These are phyloP conservation scores for Neodiprion pinetum DNA, from an alignment of 1,140 invertebrate genomes.

Conservation along the genomic window DNA sequence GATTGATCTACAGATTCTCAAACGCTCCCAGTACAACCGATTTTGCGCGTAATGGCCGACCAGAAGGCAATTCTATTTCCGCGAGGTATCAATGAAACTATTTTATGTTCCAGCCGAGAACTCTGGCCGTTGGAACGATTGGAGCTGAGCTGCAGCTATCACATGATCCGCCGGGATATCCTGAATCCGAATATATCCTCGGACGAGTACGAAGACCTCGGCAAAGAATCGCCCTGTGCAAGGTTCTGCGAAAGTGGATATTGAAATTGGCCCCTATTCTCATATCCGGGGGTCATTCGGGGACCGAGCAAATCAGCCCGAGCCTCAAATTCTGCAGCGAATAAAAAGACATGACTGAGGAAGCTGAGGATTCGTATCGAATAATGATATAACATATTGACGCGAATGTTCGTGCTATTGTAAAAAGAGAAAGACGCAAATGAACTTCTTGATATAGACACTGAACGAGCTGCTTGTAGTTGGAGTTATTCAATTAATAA, in stretches of 20 bases:
- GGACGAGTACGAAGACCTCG: not conserved
- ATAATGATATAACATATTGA: not conserved
- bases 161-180: slow-evolving; percentile 8
- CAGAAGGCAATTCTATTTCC: not conserved
- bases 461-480: not conserved
- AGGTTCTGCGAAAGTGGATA: slow-evolving; percentile 12
- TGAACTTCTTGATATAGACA: not conserved
- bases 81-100: not conserved
- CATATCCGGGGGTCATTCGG: slow-evolving; percentile 1
- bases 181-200: slow-evolving; percentile 9
- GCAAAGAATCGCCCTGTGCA: not conserved
- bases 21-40: not conserved
- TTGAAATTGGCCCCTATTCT: not conserved
- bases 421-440: not conserved
- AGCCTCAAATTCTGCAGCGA: not conserved
- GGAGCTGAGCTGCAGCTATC: slow-evolving; percentile 11
- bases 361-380: not conserved
- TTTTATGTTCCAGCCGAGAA: slow-evolving; percentile 9
- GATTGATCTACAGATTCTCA: not conserved
- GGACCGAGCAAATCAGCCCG: not conserved
- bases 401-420: not conserved
- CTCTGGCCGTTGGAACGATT: slow-evolving; percentile 9
- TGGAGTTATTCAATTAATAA: not conserved
- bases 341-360: not conserved
- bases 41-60: not conserved